These are phyloP conservation scores for Craterocephalus amniculus DNA, from an alignment of 2,797 vertebrate species.

Conservation along the genomic window DNA sequence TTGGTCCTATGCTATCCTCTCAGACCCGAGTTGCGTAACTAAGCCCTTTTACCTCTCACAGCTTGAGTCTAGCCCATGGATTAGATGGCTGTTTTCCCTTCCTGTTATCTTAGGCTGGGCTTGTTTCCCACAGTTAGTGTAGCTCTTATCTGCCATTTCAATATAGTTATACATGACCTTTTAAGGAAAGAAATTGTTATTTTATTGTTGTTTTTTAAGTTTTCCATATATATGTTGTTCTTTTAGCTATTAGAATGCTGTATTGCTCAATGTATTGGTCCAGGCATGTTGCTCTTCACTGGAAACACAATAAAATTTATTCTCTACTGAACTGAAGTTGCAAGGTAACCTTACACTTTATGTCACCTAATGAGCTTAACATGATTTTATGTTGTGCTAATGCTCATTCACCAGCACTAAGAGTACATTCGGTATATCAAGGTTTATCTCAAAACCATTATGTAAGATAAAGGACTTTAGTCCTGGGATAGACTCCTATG, in stretches of 20 bases:
- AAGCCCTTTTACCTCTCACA: conserved; percentile 73
- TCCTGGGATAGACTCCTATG: conserved; percentile 41
- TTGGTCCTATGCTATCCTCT: conserved; percentile 56
- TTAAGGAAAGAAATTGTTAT: not conserved
- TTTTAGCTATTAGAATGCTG: conserved; percentile 1
- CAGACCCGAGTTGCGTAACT: conserved; percentile 72
- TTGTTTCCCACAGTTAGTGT: conserved; percentile 69
- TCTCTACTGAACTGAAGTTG: not conserved
- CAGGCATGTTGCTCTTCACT: conserved; percentile 5
- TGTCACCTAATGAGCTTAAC: conserved; percentile 4
- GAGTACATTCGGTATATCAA: conserved; percentile 34
- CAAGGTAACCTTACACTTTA: not conserved
- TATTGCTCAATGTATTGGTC: not conserved
- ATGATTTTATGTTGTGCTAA: conserved; percentile 17
- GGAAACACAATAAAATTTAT: conserved; percentile 6
- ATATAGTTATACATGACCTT: conserved; percentile 5
- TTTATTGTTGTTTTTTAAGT: not conserved
- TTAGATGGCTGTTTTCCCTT: conserved; percentile 77
- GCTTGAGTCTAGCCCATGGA: conserved; percentile 78
- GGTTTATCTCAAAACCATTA: conserved; percentile 58
- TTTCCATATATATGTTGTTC: not conserved
- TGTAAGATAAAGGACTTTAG: conserved; percentile 61
- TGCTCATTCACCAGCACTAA: conserved; percentile 28
- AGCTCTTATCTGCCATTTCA: conserved; percentile 31
- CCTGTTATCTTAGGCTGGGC: conserved; percentile 69